Base-by-base conservation (phyloP, 92 coral and sea anemone species). In the Phymanthus crucifer region DNA sequence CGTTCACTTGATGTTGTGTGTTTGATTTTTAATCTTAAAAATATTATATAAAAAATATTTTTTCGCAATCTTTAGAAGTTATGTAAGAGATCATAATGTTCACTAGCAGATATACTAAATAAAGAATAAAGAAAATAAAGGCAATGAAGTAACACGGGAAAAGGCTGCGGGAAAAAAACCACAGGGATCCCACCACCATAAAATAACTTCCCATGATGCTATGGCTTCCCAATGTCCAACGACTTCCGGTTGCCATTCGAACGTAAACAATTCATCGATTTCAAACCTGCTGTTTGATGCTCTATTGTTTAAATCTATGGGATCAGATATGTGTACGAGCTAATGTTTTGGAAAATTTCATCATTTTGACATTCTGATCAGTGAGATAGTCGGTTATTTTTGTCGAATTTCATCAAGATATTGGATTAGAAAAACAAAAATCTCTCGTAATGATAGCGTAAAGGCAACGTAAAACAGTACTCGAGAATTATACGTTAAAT, bases 201-300 rank as follows among this genome's bases (percentile, higher is more conserved):
- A 19, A 37, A 21, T 6, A 19, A 8, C 21, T 50, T 61, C 71
- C 81, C 81, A 77, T 43, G 72, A 77, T 77, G 81, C 81, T n/a
- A 23, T 61, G 68, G 48, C 14, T 5, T 37, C n/a, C 5, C 29
- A 19, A 27, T n/a, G 31, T 57, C 11, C 33, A 23, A 68, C 72
- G 13, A 61, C 52, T 40, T 61, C 57, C 45, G 38, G 80, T 36
- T 33, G 7, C 31, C 11, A 27, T 1, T 27, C 68, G 43, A 12
- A 52, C 16, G 80, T 75, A 75, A 75, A 75, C 80, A 75, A 61
- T 10, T 61, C 14, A 6, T 61, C 34, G 4, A 19, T 18, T 3
- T 3, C 16, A 50, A 21, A 48, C 19, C n/a, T 11, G 23, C 66
- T 19, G 66, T 19, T 54, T 27, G 26, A 2, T 43, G 48, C 10